These are phyloP conservation scores for Epinephelus fuscoguttatus DNA, from an alignment of 2,113 vertebrate genomes.

Conservation along the genomic window DNA sequence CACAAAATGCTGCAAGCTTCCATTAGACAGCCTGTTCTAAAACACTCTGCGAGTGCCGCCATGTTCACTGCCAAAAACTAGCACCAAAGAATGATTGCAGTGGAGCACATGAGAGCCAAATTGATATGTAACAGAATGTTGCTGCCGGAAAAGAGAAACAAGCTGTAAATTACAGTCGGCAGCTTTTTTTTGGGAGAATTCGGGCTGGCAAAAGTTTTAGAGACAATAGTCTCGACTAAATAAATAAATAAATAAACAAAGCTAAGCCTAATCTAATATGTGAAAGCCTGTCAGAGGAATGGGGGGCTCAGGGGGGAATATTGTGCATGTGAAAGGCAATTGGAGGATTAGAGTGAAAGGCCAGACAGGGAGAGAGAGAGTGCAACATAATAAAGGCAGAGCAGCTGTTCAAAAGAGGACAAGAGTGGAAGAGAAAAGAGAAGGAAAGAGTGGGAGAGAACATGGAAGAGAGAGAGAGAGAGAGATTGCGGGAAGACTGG, in stretches of 20 bases:
- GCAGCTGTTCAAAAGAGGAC: conserved; percentile 80
- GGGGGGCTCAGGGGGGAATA: conserved; percentile 58
- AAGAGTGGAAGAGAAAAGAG: conserved; percentile 57
- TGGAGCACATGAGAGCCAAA: conserved; percentile 48
- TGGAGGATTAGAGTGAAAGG: conserved; percentile 84
- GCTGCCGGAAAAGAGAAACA: conserved; percentile 42
- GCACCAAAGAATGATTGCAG: conserved; percentile 60
- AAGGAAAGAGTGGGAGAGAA: conserved; percentile 37
- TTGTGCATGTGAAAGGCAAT: conserved; percentile 79
- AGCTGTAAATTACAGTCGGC: conserved; percentile 29
- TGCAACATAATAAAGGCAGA: conserved; percentile 72
- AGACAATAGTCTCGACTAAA: conserved; percentile 62
- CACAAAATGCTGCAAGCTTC: conserved; percentile 56
- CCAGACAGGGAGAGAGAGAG: conserved; percentile 72
- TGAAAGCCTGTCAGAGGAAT: conserved; percentile 71
- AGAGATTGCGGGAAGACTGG: conserved; percentile 53
- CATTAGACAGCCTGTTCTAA: conserved; percentile 60
- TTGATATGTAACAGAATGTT: conserved; percentile 54
- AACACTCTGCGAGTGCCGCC: conserved; percentile 49
- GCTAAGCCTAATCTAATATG: conserved; percentile 72
- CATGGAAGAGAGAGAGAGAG: conserved; percentile 28
- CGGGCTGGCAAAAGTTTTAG: conserved; percentile 50
- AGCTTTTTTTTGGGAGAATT: not conserved
- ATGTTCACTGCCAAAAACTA: conserved; percentile 51
- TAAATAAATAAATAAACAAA: conserved; percentile 70